Conservation (phyloP, 2,797 vertebrate species). For the Lindbergichthys nudifrons region DNA sequence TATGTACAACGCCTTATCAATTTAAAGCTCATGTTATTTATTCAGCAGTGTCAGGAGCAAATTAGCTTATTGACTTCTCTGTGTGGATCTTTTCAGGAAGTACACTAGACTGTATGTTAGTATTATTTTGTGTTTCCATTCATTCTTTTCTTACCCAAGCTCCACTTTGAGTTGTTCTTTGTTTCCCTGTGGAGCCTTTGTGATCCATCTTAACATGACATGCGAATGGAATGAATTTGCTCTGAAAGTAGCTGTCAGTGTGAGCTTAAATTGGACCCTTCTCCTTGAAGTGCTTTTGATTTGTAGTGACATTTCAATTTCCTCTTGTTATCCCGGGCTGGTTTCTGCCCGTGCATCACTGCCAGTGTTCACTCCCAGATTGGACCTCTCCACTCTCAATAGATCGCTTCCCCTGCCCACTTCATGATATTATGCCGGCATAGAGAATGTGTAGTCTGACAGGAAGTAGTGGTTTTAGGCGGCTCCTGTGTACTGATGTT, state of each 20-base stretch:
- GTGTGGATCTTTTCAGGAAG: not conserved
- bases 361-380: slow-evolving; percentile 51
- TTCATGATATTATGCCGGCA: slow-evolving; percentile 31
- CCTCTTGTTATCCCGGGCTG: slow-evolving; percentile 74
- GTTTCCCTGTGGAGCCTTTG: slow-evolving; percentile 15
- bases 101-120: slow-evolving; percentile 13
- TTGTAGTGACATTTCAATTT: slow-evolving; percentile 84
- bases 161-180: slow-evolving; percentile 26
- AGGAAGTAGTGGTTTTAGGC: not conserved
- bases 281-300: slow-evolving; percentile 76
- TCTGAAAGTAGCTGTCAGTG: slow-evolving; percentile 73
- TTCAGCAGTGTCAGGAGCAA: slow-evolving; percentile 22
- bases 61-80: slow-evolving; percentile 35
- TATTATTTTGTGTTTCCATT: slow-evolving; percentile 35
- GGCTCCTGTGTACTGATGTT: not conserved
- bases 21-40: slow-evolving; percentile 45
- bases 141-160: slow-evolving; percentile 7
- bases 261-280: slow-evolving; percentile 72
- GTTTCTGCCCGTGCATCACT: slow-evolving; percentile 50
- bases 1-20: slow-evolving; percentile 43
- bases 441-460: slow-evolving; percentile 19
- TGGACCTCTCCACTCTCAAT: slow-evolving; percentile 44
- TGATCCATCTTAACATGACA: slow-evolving; percentile 67
- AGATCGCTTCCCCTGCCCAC: slow-evolving; percentile 40
- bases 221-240: slow-evolving; percentile 65